These are phyloP conservation scores for Psilopogon haemacephalus DNA, from an alignment of 2,113 vertebrate species.

Conservation along the genomic window DNA sequence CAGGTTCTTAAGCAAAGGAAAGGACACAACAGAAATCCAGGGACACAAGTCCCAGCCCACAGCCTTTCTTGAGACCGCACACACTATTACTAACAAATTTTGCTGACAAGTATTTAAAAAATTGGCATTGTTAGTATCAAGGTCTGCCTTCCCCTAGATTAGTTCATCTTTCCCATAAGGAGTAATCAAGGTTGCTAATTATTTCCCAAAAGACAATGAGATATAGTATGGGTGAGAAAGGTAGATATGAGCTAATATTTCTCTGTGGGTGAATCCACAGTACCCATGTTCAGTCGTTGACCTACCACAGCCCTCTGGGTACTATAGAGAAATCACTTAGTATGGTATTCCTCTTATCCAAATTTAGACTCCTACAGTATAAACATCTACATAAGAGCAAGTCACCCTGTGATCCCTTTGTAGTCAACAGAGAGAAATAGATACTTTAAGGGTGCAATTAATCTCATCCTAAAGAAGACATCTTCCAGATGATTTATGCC, in stretches of 20 bases:
- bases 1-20: neutral
- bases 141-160: neutral
- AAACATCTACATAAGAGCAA: conserved; percentile 59
- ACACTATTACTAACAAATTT: neutral
- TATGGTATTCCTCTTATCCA: conserved; percentile 59
- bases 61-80: conserved; percentile 6
- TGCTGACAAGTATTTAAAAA: neutral
- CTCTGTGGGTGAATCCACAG: neutral
- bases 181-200: neutral
- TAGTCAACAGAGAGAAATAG: conserved; percentile 59
- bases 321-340: conserved; percentile 44
- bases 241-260: neutral
- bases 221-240: neutral
- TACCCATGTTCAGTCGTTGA: neutral
- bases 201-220: neutral
- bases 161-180: neutral
- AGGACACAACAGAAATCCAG: neutral
- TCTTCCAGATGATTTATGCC: conserved; percentile 45
- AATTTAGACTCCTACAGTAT: conserved; percentile 56
- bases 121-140: neutral
- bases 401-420: conserved; percentile 40
- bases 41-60: neutral
- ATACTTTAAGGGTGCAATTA: conserved; percentile 53
- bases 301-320: conserved; percentile 42
- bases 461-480: conserved; percentile 48